Evolutionary conservation across 2,113 vertebrate genomes (phyloP).

Genomic region (Gavia stellata): DNA sequence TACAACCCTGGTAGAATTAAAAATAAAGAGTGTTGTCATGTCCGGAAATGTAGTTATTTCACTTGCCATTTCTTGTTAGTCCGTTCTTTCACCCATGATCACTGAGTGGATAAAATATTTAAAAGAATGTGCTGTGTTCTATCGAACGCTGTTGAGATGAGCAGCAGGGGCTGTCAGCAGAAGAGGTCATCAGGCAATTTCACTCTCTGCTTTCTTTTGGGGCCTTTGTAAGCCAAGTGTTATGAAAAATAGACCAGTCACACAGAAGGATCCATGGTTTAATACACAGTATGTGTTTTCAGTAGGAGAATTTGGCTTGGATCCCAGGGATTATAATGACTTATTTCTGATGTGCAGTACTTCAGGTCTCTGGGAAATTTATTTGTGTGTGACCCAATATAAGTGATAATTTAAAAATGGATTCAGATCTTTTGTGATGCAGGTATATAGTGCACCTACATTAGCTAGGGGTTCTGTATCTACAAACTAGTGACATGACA

Average conservation of each 20-base stretch:
- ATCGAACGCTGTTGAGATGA: neutral
- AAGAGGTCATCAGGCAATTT: conserved; percentile 20
- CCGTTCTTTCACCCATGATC: conserved; percentile 38
- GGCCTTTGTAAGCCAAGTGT: neutral
- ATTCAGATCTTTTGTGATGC: neutral
- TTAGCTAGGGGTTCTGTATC: neutral
- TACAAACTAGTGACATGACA: no score
- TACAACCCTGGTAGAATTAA: conserved; percentile 33
- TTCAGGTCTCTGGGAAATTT: neutral
- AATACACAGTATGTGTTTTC: neutral
- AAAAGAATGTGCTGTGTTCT: conserved; percentile 20
- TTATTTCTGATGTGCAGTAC: neutral
- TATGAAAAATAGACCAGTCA: neutral
- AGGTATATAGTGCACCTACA: rapidly evolving
- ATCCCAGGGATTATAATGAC: neutral
- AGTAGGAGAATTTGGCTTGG: neutral
- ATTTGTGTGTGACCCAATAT: neutral
- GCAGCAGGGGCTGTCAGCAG: conserved; percentile 18
- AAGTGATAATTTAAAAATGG: neutral
- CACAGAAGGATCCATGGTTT: neutral
- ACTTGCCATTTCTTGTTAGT: conserved; percentile 68
- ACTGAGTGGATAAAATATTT: conserved; percentile 62
- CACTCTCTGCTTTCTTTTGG: neutral
- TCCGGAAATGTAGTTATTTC: conserved; percentile 57
- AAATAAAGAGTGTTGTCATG: conserved; percentile 51